Base-by-base conservation (phyloP, 2,888 invertebrate genomes). In the Tetranychus truncatus region DNA sequence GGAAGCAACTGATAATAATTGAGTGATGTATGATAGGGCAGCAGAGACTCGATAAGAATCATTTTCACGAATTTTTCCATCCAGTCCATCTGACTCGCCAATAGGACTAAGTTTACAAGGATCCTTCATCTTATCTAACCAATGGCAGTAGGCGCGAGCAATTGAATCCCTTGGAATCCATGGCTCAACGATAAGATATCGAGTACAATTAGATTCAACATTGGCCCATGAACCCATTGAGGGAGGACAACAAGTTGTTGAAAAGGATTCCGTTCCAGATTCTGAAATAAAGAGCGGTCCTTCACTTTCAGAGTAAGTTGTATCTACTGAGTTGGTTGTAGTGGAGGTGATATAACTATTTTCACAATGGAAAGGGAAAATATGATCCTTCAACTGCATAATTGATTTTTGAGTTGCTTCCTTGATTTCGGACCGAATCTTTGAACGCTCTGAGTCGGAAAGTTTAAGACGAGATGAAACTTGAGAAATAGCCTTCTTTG, bases 1-100 rank as follows among this genome's bases (percentile, higher is more conserved):
- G 73, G 92, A 90, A 78, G 93, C 85, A 78, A 92, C 85, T 81
- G 89, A 88, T 72, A 90, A 87, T 79, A 95, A 85, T 84, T 95
- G 95, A 76, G 92, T 89, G 67, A 90, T 89, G 82, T 92, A 91
- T 69, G 90, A 89, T 71, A 95, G 87, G 74, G 91, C 94, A 78
- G 89, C 92, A 82, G 87, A 87, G 79, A 89, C 89, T 78, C 88
- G 88, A 81, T 88, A 88, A 71, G 88, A 88, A 79, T 88, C 72
- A 11, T 69, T 69, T 11, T 69, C 21, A 24, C n/a, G 20, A 69
- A 24, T 69, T 20, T 69, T 20, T 55, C 15, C 11, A 55, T 55
- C 55, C 9, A 5, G 11, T 15, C 55, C 55, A 55, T 55, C 55
- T 20, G 34, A 4, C 15, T 69, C 69, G 8, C 34, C 34, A 9